Base-by-base conservation (phyloP, 1,140 invertebrate genomes). In the Protaetia brevitarsis region DNA sequence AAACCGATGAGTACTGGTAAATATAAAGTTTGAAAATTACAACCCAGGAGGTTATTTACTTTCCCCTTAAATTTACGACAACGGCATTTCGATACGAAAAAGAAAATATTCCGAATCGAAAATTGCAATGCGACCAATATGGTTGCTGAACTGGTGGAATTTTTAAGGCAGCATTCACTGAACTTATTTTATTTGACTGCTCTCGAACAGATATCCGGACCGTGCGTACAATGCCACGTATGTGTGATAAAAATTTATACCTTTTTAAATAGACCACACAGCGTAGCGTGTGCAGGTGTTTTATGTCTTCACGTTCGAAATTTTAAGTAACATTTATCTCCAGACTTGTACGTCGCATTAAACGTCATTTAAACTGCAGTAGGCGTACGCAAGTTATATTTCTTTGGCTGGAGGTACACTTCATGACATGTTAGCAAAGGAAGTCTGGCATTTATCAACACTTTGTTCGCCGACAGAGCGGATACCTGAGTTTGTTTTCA, bases 191-290 rank as follows among this genome's bases (percentile, higher is more conserved):
- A 45, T 45, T 45, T 45, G 41, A 45, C 41, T 45, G 8, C n/a
- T n/a, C 13, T 16, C 41, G 16, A 21, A 45, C 41, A 23, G n/a
- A 7, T 45, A 7, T 45, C 41, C 41, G 6, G n/a, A n/a, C n/a
- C n/a, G n/a, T n/a, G 13, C 41, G 23, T 13, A 45, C 41, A 45
- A 45, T 45, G 41, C 16, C n/a, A n/a, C n/a, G n/a, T 45, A 45
- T 45, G 41, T 45, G 41, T 45, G 41, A 45, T 45, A 45, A 45
- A 45, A 45, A 45, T 4, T 45, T 45, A 45, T 45, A 45, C 41
- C 41, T 45, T 45, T 45, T 45, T 45, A 45, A 45, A 45, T 45
- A 45, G 41, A 45, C 41, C 41, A 45, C 41, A 45, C 41, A 45
- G 41, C n/a, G 16, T 16, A 45, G 13, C 16, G 41, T 45, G 41